Evolutionary conservation across 2,888 invertebrate species (phyloP).

Genomic region (Kryphioiulus occultus): DNA sequence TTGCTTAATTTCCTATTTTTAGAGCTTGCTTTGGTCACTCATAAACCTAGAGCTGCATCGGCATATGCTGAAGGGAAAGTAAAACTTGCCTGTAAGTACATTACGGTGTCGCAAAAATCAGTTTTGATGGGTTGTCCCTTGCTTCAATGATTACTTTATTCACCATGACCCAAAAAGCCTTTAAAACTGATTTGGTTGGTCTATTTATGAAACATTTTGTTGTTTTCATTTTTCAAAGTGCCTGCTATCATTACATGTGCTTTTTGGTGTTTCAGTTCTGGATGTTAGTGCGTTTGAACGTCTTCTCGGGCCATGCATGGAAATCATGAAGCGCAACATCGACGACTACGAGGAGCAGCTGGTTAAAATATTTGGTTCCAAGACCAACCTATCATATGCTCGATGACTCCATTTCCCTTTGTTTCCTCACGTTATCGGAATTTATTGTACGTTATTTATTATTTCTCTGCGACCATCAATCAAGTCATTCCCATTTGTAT

Average conservation of each 20-base stretch:
- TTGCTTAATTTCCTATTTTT: not conserved
- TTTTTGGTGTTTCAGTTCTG: constrained; percentile 74
- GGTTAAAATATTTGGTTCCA: constrained; percentile 93
- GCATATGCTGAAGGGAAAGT: constrained; percentile 78
- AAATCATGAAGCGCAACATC: constrained; percentile 97
- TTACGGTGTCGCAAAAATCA: too few relatives aligned
- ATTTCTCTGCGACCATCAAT: constrained; percentile 23
- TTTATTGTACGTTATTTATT: constrained; percentile 15
- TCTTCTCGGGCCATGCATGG: constrained; percentile 96
- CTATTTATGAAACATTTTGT: too few relatives aligned
- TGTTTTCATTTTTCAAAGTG: too few relatives aligned
- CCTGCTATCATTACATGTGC: not conserved
- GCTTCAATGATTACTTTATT: too few relatives aligned
- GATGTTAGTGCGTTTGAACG: constrained; percentile 98
- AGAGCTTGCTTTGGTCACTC: constrained; percentile 95
- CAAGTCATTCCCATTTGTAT: constrained; percentile 17
- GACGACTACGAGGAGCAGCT: constrained; percentile 97
- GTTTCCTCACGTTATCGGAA: not conserved
- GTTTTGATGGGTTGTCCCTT: too few relatives aligned
- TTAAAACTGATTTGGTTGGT: too few relatives aligned
- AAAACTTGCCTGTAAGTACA: constrained; percentile 95
- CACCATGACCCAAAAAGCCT: too few relatives aligned
- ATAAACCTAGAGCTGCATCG: constrained; percentile 93
- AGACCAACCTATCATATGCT: constrained; percentile 91
- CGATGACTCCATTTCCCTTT: constrained; percentile 72